Percentiles rank a stretch among this genome's conserved stretches.
Evolutionary conservation across 2,888 invertebrate species (phyloP).

Genomic region (Fissipunctia ypsillon): DNA sequence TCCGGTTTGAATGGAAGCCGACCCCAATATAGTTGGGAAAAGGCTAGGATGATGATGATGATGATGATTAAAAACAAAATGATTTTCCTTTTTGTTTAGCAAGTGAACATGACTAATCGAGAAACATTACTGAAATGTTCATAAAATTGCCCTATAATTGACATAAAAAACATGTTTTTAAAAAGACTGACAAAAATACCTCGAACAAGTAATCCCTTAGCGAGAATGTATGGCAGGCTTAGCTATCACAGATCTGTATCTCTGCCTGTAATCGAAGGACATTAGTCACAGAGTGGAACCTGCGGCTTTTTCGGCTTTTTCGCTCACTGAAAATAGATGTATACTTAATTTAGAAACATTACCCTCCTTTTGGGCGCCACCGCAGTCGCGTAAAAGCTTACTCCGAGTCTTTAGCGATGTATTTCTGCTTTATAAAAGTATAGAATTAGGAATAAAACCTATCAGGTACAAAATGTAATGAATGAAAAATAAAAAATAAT

Average conservation of each 20-base stretch:
- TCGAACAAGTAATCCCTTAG: conserved; percentile 13
- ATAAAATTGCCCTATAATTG: too few relatives aligned
- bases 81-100: too few relatives aligned
- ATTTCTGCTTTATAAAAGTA: background rate
- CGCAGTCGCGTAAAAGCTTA: background rate
- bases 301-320: conserved; percentile 21
- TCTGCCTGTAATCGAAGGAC: conserved; percentile 22
- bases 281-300: conserved; percentile 26
- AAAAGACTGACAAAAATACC: background rate
- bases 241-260: conserved; percentile 30
- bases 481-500: too few relatives aligned
- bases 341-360: background rate
- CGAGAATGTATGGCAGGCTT: conserved; percentile 36
- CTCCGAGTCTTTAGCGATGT: background rate
- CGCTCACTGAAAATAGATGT: background rate
- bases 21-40: too few relatives aligned
- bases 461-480: too few relatives aligned
- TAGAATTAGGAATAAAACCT: too few relatives aligned
- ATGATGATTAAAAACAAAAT: too few relatives aligned
- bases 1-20: too few relatives aligned
- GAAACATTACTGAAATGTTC: too few relatives aligned
- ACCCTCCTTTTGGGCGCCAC: background rate
- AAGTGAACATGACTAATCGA: too few relatives aligned
- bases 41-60: too few relatives aligned
- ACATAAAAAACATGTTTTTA: too few relatives aligned